Percentiles rank a stretch among this genome's conserved stretches.
phyloP scores from a whole-genome alignment of 2,113 vertebrate species.

The Megaceryle torquata region DNA sequence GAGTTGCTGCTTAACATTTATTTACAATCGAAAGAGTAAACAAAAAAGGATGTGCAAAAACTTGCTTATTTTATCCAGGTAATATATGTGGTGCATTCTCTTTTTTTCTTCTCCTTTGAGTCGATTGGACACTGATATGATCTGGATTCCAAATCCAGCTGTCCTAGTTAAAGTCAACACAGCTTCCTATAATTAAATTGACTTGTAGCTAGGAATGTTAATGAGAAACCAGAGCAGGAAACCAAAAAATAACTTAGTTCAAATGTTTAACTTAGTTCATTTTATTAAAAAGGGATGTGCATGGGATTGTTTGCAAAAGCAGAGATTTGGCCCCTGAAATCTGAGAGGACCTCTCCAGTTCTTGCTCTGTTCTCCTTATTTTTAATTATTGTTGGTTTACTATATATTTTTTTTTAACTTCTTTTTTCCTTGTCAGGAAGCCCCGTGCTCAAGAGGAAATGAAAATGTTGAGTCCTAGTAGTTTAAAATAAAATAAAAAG shows the following conservation, averaged over 20 bases:
- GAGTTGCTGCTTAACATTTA: background rate
- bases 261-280: background rate
- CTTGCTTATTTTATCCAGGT: background rate
- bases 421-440: background rate
- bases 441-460: background rate
- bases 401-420: background rate
- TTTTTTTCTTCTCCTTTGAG: background rate
- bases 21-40: background rate
- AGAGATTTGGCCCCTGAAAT: background rate
- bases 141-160: background rate
- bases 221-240: background rate
- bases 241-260: background rate
- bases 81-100: background rate
- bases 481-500: background rate
- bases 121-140: accelerated
- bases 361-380: background rate
- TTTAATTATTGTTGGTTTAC: background rate
- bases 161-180: background rate
- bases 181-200: background rate
- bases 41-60: background rate
- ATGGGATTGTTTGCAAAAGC: background rate
- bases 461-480: background rate
- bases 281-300: background rate
- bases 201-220: background rate
- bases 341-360: background rate